A percentile compares a stretch with the other conserved stretches of the same genome.
Evolutionary conservation across 2,797 vertebrate species (phyloP).

Genomic region (Graptemys geographica): DNA sequence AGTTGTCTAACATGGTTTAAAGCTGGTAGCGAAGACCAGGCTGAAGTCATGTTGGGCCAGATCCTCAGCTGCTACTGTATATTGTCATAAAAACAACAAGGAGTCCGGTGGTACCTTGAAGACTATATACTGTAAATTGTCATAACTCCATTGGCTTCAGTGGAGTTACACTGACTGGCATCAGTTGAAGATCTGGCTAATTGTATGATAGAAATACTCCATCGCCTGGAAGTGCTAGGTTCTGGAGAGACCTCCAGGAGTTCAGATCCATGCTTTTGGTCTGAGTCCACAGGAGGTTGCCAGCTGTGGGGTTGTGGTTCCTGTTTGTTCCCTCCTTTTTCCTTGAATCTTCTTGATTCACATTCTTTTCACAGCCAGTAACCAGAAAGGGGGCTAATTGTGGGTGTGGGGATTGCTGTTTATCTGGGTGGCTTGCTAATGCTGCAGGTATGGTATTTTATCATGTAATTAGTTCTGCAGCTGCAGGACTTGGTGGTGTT

Average conservation of each 20-base stretch:
- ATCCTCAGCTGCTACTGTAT: not conserved
- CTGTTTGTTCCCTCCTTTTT: not conserved
- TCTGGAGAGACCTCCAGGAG: not conserved
- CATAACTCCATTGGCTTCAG: not conserved
- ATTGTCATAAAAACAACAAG: not conserved
- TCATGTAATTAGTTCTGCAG: not conserved
- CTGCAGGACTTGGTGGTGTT: not conserved
- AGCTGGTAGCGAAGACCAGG: not conserved
- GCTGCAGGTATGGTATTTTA: not conserved
- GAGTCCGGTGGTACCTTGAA: no score
- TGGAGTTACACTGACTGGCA: not conserved
- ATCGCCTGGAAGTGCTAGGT: not conserved
- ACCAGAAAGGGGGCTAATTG: not conserved
- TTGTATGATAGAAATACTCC: not conserved
- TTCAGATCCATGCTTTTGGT: not conserved
- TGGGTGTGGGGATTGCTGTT: not conserved
- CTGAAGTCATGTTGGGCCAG: not conserved
- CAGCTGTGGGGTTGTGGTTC: not conserved
- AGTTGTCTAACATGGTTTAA: not conserved
- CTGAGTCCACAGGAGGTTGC: not conserved
- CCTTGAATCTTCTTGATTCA: not conserved
- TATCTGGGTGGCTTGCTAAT: not conserved
- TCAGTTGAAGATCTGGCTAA: not conserved
- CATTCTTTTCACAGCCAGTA: not conserved
- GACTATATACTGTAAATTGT: not conserved